These are phyloP conservation scores for Drosophila rufa DNA, from an alignment of 1,140 invertebrate species.

Conservation along the genomic window DNA sequence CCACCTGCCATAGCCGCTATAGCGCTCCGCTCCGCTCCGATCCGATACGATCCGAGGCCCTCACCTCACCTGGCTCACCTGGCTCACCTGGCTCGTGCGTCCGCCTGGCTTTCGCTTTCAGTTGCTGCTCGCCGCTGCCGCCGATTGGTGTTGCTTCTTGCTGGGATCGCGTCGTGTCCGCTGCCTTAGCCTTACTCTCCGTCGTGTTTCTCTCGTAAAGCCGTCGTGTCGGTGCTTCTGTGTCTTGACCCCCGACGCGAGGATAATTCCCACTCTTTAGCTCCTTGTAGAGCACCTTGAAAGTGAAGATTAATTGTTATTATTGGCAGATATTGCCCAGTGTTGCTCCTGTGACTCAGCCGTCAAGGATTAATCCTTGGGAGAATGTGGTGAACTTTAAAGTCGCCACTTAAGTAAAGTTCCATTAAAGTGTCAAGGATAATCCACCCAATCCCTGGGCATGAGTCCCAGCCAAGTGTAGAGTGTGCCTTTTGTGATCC, in stretches of 20 bases:
- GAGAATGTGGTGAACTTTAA: constrained; percentile 4
- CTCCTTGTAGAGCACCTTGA: background rate
- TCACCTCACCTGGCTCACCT: constrained; percentile 62
- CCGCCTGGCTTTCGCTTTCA: constrained; percentile 76
- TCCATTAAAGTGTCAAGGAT: background rate
- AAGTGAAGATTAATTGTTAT: background rate
- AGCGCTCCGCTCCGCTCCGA: constrained; percentile 12
- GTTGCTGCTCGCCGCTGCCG: constrained; percentile 78
- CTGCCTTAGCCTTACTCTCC: background rate
- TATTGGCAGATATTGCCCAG: background rate
- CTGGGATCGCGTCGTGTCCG: constrained; percentile 19
- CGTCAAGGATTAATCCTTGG: constrained; percentile 7
- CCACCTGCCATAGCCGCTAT: constrained; percentile 13
- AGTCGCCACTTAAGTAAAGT: background rate
- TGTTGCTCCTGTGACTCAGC: background rate
- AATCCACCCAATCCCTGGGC: background rate
- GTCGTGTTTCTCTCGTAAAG: constrained; percentile 13
- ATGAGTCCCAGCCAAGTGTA: constrained; percentile 12
- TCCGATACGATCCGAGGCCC: constrained; percentile 62
- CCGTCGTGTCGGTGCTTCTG: constrained; percentile 15
- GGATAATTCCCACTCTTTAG: constrained; percentile 7
- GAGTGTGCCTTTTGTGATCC: constrained; percentile 12
- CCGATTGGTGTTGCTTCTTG: constrained; percentile 75
- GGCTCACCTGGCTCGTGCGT: constrained; percentile 53
- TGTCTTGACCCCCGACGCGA: constrained; percentile 17